Evolutionary conservation across 2,888 invertebrate species (phyloP).

Genomic region (Danaus chrysippus): DNA sequence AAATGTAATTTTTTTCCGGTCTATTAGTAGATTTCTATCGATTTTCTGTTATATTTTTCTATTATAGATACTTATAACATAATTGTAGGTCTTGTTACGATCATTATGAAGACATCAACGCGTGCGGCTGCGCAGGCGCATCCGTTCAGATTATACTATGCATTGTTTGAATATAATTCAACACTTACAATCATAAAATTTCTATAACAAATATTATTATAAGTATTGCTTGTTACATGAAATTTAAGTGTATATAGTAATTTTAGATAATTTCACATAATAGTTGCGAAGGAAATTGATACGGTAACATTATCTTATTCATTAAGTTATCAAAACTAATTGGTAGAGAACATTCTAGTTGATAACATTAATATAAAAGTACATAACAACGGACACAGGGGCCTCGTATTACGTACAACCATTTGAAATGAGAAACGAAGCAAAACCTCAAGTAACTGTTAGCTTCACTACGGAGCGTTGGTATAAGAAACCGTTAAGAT

Average conservation of each 20-base stretch:
- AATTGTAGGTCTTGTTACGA: neutral
- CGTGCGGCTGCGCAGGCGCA: slow-evolving; percentile 22
- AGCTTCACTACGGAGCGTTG: slow-evolving; percentile 24
- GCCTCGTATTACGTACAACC: neutral
- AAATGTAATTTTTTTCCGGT: neutral
- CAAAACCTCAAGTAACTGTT: slow-evolving; percentile 29
- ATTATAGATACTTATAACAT: neutral
- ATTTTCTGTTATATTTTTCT: neutral
- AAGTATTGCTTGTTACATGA: no score
- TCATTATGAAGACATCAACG: slow-evolving; percentile 26
- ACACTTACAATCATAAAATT: no score
- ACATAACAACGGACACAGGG: neutral
- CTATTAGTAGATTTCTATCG: slow-evolving; percentile 1
- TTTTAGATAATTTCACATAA: no score
- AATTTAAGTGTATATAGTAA: no score
- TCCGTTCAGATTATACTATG: neutral
- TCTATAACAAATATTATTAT: no score
- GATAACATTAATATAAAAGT: neutral
- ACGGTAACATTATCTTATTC: no score
- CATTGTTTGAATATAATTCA: neutral
- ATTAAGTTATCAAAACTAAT: no score
- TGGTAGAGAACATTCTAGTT: no score
- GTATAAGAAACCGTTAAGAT: slow-evolving; percentile 29
- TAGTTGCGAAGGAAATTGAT: no score
- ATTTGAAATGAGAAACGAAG: slow-evolving; percentile 5